phyloP scores from a whole-genome alignment of 2,797 vertebrate species.

The Fundulus diaphanus region DNA sequence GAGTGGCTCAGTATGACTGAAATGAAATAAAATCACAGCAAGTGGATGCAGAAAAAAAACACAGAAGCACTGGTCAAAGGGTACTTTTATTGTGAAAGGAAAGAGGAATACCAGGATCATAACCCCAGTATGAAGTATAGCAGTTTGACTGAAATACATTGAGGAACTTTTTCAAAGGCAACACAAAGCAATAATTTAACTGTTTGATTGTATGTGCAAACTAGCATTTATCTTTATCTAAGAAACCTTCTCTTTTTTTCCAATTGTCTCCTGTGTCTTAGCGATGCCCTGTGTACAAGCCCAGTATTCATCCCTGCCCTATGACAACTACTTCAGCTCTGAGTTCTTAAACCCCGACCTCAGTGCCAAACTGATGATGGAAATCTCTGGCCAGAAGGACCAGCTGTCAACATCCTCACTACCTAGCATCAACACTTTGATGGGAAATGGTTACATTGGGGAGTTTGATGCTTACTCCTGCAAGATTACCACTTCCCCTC shows the following conservation, averaged over 20 bases:
- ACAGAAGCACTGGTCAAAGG: neutral
- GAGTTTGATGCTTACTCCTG: constrained; percentile 92
- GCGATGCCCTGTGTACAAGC: constrained; percentile 98
- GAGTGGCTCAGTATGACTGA: neutral
- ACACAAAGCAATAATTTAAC: neutral
- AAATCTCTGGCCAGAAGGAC: constrained; percentile 83
- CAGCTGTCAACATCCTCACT: constrained; percentile 83
- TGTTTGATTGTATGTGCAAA: neutral
- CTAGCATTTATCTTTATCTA: neutral
- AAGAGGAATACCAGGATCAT: neutral
- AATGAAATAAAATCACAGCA: neutral
- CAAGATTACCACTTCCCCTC: constrained; percentile 84
- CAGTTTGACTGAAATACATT: neutral
- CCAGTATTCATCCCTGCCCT: constrained; percentile 87
- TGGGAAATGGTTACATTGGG: constrained; percentile 87
- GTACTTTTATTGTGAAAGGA: neutral
- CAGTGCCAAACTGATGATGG: constrained; percentile 89
- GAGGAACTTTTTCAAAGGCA: neutral
- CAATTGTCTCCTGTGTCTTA: constrained; percentile 66
- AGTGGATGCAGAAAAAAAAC: neutral
- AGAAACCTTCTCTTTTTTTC: neutral
- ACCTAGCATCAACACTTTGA: constrained; percentile 96
- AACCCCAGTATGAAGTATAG: neutral
- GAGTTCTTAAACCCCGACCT: constrained; percentile 88
- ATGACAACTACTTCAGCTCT: constrained; percentile 83